Base-by-base conservation (phyloP, 1,140 invertebrate genomes). In the Diorhabda elongata region DNA sequence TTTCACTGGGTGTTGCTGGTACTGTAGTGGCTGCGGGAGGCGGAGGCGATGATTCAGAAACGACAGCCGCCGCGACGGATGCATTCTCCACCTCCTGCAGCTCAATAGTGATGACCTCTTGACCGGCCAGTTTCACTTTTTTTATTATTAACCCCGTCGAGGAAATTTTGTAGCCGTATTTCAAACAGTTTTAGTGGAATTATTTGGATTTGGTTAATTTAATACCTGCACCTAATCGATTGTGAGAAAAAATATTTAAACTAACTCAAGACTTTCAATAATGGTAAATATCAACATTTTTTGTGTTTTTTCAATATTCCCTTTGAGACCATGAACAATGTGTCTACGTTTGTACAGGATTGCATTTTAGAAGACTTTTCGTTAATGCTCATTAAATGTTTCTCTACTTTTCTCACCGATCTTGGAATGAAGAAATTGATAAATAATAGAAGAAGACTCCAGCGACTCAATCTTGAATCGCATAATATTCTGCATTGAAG, bases 21-120 rank as follows among this genome's bases (percentile, higher is more conserved):
- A 42, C 44, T 9, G 47, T 9, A 5, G 47, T n/a, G 6, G 47
- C 47, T 56, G 60, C 41, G 11, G 70, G 71, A 45, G 69, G 71
- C 43, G 67, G 67, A 42, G 69, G 67, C 42, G 72, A 65, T 44
- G 69, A 57, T 41, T 58, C 58, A 41, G 68, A 58, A 47, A 71
- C 73, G 61, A 65, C 61, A 42, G 72, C 59, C n/a, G 69, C 42
- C 44, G 74, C 64, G 11, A 61, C 61, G 43, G 71, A 66, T 11
- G 61, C 76, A 76, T 80, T 75, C 68, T 79, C 77, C 71, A 78
- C 77, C 73, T 80, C 78, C 66, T 77, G 77, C 57, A 80, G 68
- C 67, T 80, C 77, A 44, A 78, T 74, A 64, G 77, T 75, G 71
- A 76, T 76, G 44, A 78, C 74, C 61, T 79, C 77, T 68, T 79